A percentile compares a stretch with the other conserved stretches of the same genome.
phyloP scores from a whole-genome alignment of 2,888 invertebrate genomes.

The Antheraea assamensis region DNA sequence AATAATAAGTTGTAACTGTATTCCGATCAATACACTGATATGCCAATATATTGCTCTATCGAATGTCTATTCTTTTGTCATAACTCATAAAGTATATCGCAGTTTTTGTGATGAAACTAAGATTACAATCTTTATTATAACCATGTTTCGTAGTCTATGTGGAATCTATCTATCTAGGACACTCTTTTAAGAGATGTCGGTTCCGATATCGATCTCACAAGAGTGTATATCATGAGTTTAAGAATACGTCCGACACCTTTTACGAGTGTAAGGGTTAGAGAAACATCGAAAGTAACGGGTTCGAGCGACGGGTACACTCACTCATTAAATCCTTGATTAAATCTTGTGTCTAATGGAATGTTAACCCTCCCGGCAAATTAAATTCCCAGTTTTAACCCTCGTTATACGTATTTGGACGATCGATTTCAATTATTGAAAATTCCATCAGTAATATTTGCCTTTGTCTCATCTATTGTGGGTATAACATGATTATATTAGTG shows the following conservation, averaged over 20 bases:
- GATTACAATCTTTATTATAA: background rate
- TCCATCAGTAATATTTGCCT: background rate
- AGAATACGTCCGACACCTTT: slow-evolving; percentile 18
- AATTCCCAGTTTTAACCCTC: slow-evolving; percentile 23
- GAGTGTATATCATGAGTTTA: slow-evolving; percentile 7
- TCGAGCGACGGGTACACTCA: slow-evolving; percentile 16
- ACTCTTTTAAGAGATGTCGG: background rate
- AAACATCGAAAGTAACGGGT: slow-evolving; percentile 20
- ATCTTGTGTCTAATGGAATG: slow-evolving; percentile 25
- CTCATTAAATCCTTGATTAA: slow-evolving; percentile 26
- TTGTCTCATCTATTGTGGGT: background rate
- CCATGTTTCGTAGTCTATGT: background rate
- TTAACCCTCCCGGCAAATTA: slow-evolving; percentile 24
- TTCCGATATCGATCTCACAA: background rate
- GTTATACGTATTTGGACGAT: slow-evolving; percentile 21
- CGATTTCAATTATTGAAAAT: slow-evolving; percentile 24
- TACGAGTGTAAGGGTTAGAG: slow-evolving; percentile 14
- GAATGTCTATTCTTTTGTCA: too few relatives aligned
- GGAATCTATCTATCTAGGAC: too few relatives aligned
- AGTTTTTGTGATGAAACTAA: background rate
- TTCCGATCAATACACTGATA: too few relatives aligned
- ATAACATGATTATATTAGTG: background rate
- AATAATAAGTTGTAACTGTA: too few relatives aligned
- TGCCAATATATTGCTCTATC: too few relatives aligned
- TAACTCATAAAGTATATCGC: background rate